Percentiles rank a stretch among this genome's conserved stretches.
These are phyloP conservation scores for Labrus mixtus DNA, from an alignment of 2,113 vertebrate genomes.

Conservation along the genomic window DNA sequence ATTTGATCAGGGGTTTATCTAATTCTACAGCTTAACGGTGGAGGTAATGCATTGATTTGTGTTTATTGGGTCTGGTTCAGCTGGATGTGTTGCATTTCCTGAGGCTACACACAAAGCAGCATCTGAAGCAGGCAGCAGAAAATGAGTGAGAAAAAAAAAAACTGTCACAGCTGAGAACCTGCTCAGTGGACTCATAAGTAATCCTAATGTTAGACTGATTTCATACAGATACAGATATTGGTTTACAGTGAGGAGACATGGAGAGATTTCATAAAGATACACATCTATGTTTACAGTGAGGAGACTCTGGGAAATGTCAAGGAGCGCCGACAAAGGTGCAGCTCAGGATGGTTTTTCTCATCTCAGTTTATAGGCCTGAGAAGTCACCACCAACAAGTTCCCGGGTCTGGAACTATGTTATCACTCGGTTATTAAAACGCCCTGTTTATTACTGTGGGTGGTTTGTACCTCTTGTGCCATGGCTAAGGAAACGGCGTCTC, in stretches of 20 bases:
- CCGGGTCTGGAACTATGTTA: conserved; percentile 46
- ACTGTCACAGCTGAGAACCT: conserved; percentile 25
- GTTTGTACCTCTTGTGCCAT: conserved; percentile 63
- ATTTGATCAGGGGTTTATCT: conserved; percentile 16
- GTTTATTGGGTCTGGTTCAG: conserved; percentile 61
- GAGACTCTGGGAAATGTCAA: conserved; percentile 54
- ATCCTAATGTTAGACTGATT: conserved; percentile 26
- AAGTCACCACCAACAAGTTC: conserved; percentile 4
- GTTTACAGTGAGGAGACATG: conserved; percentile 30
- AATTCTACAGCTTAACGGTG: conserved; percentile 44
- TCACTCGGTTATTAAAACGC: conserved; percentile 43
- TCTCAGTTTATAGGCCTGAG: conserved; percentile 17
- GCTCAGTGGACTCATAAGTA: neutral
- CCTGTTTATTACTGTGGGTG: conserved; percentile 59
- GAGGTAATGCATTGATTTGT: conserved; percentile 62
- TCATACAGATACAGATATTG: conserved; percentile 28
- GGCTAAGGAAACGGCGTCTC: conserved; percentile 62
- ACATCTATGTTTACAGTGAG: conserved; percentile 42
- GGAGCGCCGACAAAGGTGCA: conserved; percentile 18
- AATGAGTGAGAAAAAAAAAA: conserved; percentile 42
- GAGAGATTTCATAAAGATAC: conserved; percentile 15
- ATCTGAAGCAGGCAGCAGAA: conserved; percentile 8
- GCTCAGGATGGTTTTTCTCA: conserved; percentile 14
- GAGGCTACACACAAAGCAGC: conserved; percentile 29
- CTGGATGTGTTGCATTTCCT: conserved; percentile 60